Evolutionary conservation across 2,888 invertebrate genomes (phyloP), one percentile per base, ranked within the genome.

Genomic region (Latrodectus hesperus): DNA sequence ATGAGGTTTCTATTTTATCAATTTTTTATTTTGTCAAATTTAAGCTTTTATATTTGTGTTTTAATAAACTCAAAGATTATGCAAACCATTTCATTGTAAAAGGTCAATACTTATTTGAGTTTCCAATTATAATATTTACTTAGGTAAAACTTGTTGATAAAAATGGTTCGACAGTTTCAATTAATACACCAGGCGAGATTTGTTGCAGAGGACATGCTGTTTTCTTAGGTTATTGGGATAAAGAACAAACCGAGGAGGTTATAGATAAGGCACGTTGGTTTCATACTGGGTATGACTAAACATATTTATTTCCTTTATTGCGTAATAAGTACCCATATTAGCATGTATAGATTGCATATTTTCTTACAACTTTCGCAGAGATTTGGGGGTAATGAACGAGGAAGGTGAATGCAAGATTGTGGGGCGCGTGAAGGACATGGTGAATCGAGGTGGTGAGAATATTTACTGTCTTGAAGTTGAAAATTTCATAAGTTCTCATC

Each of bases 151-250:
- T 89, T 65, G 64, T 89, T 38, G 82, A 85, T 65, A 38, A 77
- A 26, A 70, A 78, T 6, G 76, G 81, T 17, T 12, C 16, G 3
- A 92, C 94, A 5, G 96, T 97, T 0, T 95, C 96, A 0, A 93
- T 95, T 76, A 96, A 95, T 0, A 93, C 92, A 16, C 92, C 94
- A 0, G 98, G 98, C 0, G 97, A 98, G 92, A 93, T 97, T 74
- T 94, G 94, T 91, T 93, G 95, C 0, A 93, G 96, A 51, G 96
- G 96, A 0, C 97, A 96, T 92, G 92, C 92, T 87, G 94, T 93
- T n/a, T 97, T 98, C 96, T 92, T 95, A 73, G 94, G 95, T 51
- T 98, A 98, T 92, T 94, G 94, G 16, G 96, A 97, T 89, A 94
- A 95, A 3, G 94, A 94, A 88, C 96, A 95, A 92, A 97, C 97